These are phyloP conservation scores for Agriopis leucophaearia DNA, from an alignment of 2,888 invertebrate species.

Conservation along the genomic window DNA sequence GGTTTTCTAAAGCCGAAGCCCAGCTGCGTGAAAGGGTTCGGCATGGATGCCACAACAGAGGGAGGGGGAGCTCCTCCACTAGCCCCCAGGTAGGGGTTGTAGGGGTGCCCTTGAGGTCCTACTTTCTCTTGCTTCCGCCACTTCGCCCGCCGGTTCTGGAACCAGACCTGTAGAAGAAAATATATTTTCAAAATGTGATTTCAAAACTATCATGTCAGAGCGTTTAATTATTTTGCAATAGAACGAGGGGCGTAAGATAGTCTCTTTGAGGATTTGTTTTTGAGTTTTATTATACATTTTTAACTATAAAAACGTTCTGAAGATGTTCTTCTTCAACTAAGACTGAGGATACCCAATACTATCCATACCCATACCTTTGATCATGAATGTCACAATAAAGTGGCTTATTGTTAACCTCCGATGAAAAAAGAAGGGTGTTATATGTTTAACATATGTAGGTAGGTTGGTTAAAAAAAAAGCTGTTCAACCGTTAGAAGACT, in stretches of 20 bases:
- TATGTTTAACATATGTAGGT: no score
- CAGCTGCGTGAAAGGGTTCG: constrained; percentile 93
- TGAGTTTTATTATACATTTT: no score
- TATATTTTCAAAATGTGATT: background rate
- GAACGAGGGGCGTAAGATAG: no score
- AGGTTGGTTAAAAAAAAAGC: no score
- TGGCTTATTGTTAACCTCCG: background rate
- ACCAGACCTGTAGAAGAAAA: constrained; percentile 92
- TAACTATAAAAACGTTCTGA: no score
- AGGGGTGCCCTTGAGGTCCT: constrained; percentile 95
- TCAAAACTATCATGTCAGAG: background rate
- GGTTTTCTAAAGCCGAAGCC: constrained; percentile 92
- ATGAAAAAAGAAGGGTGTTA: no score
- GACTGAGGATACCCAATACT: background rate
- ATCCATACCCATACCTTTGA: background rate
- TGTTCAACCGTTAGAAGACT: no score
- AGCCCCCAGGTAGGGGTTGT: constrained; percentile 92
- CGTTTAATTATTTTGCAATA: no score
- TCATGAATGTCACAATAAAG: background rate
- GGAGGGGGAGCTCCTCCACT: constrained; percentile 88
- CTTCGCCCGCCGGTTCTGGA: constrained; percentile 96
- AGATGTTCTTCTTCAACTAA: no score
- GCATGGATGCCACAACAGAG: constrained; percentile 91
- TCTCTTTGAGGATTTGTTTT: no score
- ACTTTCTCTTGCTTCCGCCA: constrained; percentile 98